phyloP scores from a whole-genome alignment of 2,113 vertebrate genomes.

The Thomomys bottae region DNA sequence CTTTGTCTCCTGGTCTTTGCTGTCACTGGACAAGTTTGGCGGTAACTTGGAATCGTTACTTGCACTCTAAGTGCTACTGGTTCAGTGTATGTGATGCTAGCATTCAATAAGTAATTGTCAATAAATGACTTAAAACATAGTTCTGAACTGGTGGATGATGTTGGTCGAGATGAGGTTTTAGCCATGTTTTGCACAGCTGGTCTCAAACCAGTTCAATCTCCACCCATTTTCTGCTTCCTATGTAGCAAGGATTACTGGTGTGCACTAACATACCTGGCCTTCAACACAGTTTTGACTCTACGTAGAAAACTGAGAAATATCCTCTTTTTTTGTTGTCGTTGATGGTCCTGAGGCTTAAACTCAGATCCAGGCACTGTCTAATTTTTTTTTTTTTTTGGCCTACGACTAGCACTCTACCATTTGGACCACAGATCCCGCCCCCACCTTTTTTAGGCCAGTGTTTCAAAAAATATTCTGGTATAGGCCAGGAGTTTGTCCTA shows the following conservation, averaged over 20 bases:
- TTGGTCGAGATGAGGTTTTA: too few species aligned
- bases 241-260: too few species aligned
- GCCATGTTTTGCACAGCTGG: too few species aligned
- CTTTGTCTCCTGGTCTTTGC: not conserved
- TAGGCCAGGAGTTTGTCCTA: too few species aligned
- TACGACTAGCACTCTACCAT: not conserved
- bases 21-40: not conserved
- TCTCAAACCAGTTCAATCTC: too few species aligned
- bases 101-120: conserved; percentile 7
- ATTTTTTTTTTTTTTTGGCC: not conserved
- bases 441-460: not conserved
- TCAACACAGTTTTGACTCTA: too few species aligned
- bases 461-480: not conserved
- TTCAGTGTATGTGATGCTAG: not conserved
- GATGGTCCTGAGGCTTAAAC: too few species aligned
- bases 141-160: not conserved
- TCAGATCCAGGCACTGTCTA: too few species aligned
- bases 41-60: not conserved
- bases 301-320: too few species aligned
- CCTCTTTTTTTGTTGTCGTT: too few species aligned
- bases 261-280: too few species aligned
- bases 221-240: too few species aligned
- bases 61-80: not conserved
- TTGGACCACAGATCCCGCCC: not conserved
- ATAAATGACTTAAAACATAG: conserved; percentile 12